Evolutionary conservation across 2,888 invertebrate species (phyloP).

Genomic region (Rotaria macrura): DNA sequence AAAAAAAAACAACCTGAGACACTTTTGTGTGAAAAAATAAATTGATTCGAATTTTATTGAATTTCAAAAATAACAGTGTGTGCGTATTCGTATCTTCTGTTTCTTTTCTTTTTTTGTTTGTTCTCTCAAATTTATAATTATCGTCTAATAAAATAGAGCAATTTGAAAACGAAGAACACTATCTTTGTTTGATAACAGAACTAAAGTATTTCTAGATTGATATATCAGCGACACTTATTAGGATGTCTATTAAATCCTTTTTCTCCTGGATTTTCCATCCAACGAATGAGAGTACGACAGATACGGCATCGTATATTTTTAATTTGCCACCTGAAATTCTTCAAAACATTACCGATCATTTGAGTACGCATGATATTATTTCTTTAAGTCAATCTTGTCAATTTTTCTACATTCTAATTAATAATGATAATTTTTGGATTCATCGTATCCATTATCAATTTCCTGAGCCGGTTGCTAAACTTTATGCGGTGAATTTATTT

Average conservation of each 20-base stretch:
- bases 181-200: too few species aligned
- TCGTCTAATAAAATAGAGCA: background rate
- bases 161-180: background rate
- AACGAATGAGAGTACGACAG: background rate
- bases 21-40: background rate
- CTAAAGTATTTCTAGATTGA: background rate
- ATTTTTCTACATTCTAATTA: background rate
- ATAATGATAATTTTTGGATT: background rate
- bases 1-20: background rate
- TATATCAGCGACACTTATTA: background rate
- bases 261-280: background rate
- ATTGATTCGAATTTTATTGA: background rate
- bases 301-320: background rate
- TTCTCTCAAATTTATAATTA: background rate
- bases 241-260: background rate
- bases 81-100: background rate
- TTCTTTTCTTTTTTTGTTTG: background rate
- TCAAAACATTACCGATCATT: background rate
- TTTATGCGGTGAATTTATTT: background rate
- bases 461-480: background rate
- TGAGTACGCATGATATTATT: background rate
- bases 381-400: background rate
- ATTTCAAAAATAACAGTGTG: background rate
- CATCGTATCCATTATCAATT: background rate
- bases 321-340: background rate